Conservation (phyloP, 2,113 vertebrate genomes). For the Perccottus glenii region DNA sequence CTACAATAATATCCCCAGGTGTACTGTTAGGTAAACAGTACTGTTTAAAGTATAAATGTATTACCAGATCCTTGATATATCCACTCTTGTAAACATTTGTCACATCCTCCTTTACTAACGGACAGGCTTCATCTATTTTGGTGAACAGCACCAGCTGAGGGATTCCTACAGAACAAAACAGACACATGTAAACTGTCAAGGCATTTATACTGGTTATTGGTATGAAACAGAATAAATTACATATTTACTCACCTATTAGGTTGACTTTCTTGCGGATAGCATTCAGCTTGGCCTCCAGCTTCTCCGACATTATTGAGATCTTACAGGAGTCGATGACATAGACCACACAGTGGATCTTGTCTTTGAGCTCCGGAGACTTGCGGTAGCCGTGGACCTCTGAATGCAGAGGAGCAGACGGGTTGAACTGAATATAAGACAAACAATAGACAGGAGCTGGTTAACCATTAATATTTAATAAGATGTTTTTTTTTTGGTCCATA, state of each 20-base stretch:
- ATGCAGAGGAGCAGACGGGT: conserved; percentile 40
- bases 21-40: too few relatives aligned
- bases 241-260: conserved; percentile 51
- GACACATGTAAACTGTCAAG: not conserved
- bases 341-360: conserved; percentile 66
- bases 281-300: conserved; percentile 70
- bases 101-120: conserved; percentile 31
- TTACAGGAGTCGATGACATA: conserved; percentile 71
- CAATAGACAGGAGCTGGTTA: not conserved
- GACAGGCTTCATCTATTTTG: conserved; percentile 53
- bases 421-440: conserved; percentile 39
- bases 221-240: not conserved
- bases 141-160: conserved; percentile 56
- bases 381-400: conserved; percentile 12
- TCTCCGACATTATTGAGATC: conserved; percentile 57
- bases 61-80: conserved; percentile 44
- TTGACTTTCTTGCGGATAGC: conserved; percentile 70
- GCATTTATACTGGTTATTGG: not conserved
- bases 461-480: not conserved
- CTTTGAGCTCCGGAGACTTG: conserved; percentile 23
- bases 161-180: conserved; percentile 30
- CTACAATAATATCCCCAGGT: too few relatives aligned
- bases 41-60: not conserved
- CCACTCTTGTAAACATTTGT: conserved; percentile 43
- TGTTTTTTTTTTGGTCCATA: not conserved